Evolutionary conservation across 2,797 vertebrate species (phyloP).

Genomic region (Epinephelus malabaricus): DNA sequence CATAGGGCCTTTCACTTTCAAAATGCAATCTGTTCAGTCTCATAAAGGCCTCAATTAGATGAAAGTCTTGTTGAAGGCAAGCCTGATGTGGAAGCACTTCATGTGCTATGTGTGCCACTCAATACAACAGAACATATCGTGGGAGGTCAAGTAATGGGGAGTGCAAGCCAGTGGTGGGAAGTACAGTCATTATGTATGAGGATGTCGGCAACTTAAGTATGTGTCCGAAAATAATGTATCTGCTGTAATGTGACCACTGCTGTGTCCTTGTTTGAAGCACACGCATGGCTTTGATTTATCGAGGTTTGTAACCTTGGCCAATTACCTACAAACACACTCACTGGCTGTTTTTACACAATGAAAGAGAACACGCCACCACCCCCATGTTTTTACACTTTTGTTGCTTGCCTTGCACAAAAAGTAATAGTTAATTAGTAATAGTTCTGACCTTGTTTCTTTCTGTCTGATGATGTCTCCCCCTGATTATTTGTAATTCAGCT

Average conservation of each 20-base stretch:
- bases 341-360: constrained; percentile 55
- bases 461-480: constrained; percentile 60
- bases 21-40: constrained; percentile 56
- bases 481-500: constrained; percentile 77
- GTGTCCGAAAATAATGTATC: constrained; percentile 61
- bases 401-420: constrained; percentile 78
- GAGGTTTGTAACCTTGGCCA: constrained; percentile 77
- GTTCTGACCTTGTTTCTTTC: constrained; percentile 76
- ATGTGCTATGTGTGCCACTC: constrained; percentile 47
- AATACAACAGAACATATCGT: constrained; percentile 26
- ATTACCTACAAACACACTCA: constrained; percentile 63
- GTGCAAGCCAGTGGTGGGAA: constrained; percentile 23
- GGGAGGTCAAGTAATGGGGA: constrained; percentile 56
- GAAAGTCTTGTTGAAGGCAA: constrained; percentile 36
- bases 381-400: constrained; percentile 43
- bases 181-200: constrained; percentile 39
- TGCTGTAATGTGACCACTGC: constrained; percentile 59
- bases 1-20: constrained; percentile 38
- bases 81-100: constrained; percentile 46
- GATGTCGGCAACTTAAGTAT: constrained; percentile 34
- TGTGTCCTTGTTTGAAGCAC: constrained; percentile 74
- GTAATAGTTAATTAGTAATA: constrained; percentile 65
- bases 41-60: constrained; percentile 55
- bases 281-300: constrained; percentile 71
- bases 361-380: constrained; percentile 57